Conservation (phyloP, 64 coral and sea anemone genomes). For the Catalaphyllia jardinei region DNA sequence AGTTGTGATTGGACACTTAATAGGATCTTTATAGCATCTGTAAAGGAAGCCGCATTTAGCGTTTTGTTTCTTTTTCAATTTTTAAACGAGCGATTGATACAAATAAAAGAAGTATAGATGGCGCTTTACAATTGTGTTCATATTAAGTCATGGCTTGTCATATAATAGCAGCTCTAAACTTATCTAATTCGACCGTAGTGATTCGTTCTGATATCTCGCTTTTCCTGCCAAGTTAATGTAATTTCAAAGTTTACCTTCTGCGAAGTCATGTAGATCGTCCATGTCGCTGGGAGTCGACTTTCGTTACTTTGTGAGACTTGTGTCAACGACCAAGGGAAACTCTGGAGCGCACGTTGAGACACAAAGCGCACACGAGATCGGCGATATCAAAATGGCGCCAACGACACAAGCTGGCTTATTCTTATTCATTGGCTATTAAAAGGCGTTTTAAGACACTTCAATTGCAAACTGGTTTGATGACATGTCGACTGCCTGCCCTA, state of each 20-base stretch:
- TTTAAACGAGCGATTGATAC: not conserved
- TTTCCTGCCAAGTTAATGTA: not conserved
- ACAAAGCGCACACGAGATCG: not conserved
- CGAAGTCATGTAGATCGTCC: slow-evolving; percentile 3
- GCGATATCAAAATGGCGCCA: slow-evolving; percentile 15
- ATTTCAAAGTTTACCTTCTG: slow-evolving; percentile 7
- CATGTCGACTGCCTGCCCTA: slow-evolving; percentile 28
- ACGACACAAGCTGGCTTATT: slow-evolving; percentile 18
- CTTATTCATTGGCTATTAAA: slow-evolving; percentile 16
- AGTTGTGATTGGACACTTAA: not conserved
- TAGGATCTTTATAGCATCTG: not conserved
- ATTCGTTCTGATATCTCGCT: not conserved
- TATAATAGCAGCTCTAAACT: not conserved
- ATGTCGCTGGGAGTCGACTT: not conserved
- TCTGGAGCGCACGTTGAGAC: not conserved
- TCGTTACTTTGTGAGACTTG: not conserved
- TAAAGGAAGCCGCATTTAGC: not conserved
- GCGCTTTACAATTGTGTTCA: not conserved
- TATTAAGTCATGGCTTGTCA: not conserved
- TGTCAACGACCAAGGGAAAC: not conserved
- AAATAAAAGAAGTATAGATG: slow-evolving; percentile 12
- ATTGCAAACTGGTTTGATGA: slow-evolving; percentile 29
- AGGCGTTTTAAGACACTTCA: slow-evolving; percentile 38
- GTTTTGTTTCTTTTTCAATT: slow-evolving; percentile 16
- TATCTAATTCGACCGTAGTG: not conserved